Percentiles rank a stretch among this genome's conserved stretches.
These are phyloP conservation scores for Pleuronectes platessa DNA, from an alignment of 2,113 vertebrate species.

Conservation along the genomic window DNA sequence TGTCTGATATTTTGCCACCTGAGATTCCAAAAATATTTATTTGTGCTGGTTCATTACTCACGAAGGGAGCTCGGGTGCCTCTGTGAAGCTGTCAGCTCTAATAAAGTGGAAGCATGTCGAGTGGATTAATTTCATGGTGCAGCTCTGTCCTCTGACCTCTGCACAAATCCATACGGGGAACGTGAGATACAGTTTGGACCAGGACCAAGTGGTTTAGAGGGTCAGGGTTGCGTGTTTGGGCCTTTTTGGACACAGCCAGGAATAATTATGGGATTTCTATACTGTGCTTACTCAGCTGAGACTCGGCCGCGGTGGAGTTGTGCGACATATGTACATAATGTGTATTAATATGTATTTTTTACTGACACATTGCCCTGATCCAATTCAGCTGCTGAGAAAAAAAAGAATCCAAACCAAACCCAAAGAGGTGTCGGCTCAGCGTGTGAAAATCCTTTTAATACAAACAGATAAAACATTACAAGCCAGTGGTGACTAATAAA, in stretches of 20 bases:
- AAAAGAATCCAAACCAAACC: slow-evolving; percentile 6
- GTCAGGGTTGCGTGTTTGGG: slow-evolving; percentile 59
- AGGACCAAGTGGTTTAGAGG: slow-evolving; percentile 54
- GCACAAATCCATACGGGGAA: slow-evolving; percentile 53
- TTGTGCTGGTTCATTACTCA: slow-evolving; percentile 46
- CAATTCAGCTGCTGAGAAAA: slow-evolving; percentile 3
- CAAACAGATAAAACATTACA: slow-evolving; percentile 42
- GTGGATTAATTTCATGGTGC: slow-evolving; percentile 69
- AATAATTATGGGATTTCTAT: slow-evolving; percentile 68
- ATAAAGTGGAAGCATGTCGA: slow-evolving; percentile 63
- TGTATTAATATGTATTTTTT: slow-evolving; percentile 41
- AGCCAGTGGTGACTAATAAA: slow-evolving; percentile 50
- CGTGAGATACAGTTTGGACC: slow-evolving; percentile 62
- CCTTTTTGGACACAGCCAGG: slow-evolving; percentile 70
- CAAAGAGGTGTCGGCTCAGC: slow-evolving; percentile 7
- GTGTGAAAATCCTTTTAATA: slow-evolving; percentile 23
- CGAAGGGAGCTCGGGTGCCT: slow-evolving; percentile 28
- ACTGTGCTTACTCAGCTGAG: slow-evolving; percentile 71
- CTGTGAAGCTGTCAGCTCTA: slow-evolving; percentile 67
- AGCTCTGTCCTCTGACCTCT: slow-evolving; percentile 60
- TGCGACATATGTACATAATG: slow-evolving; percentile 21
- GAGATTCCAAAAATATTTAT: slow-evolving; percentile 27
- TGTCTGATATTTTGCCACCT: slow-evolving; percentile 49
- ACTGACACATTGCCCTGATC: slow-evolving; percentile 37
- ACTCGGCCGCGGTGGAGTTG: not conserved